Conservation (phyloP, 2,797 vertebrate species). For the Manis crassicaudata region DNA sequence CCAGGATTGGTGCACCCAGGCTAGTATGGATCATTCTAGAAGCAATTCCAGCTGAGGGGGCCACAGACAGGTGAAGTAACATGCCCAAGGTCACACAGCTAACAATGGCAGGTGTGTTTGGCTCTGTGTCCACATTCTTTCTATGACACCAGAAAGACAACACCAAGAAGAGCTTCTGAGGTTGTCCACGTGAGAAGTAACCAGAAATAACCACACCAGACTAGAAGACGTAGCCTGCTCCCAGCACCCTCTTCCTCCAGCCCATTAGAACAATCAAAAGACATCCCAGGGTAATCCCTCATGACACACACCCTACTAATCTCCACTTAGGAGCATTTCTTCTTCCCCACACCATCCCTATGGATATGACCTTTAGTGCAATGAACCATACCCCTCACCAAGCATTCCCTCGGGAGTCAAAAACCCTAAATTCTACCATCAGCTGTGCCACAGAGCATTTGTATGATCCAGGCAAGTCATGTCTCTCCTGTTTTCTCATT, state of each 20-base stretch:
- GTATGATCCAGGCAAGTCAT: too few relatives aligned
- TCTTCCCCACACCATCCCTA: too few relatives aligned
- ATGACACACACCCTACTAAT: accelerated
- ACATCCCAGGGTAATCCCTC: not conserved
- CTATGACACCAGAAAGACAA: not conserved
- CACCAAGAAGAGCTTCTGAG: not conserved
- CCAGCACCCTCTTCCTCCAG: not conserved
- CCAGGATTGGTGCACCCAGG: not conserved
- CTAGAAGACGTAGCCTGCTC: not conserved
- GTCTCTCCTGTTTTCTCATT: not conserved
- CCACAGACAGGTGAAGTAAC: not conserved
- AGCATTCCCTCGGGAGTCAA: not conserved
- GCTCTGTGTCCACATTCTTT: not conserved
- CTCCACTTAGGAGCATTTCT: not conserved
- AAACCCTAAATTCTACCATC: not conserved
- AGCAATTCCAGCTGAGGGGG: not conserved
- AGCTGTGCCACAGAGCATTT: not conserved
- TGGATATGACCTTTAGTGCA: not conserved
- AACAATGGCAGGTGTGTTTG: not conserved
- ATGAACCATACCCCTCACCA: not conserved
- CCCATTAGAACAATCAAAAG: not conserved
- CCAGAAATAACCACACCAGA: not conserved
- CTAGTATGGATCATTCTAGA: slow-evolving; percentile 40
- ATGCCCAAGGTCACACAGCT: not conserved
- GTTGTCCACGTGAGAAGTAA: not conserved